These are phyloP conservation scores for Taenioides sp. DNA, from an alignment of 2,797 vertebrate species.

Conservation along the genomic window DNA sequence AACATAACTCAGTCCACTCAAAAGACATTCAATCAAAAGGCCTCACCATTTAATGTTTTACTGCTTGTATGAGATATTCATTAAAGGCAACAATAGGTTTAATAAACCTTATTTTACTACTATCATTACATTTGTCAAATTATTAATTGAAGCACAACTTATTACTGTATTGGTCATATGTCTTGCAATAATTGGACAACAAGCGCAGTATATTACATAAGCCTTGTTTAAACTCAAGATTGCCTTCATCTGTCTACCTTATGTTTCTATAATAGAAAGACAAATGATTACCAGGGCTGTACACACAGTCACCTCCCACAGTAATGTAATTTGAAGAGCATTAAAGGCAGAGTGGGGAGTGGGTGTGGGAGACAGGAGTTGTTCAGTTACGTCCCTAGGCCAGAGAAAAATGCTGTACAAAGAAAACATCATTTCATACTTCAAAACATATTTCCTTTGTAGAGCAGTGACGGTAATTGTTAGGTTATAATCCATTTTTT, in stretches of 20 bases:
- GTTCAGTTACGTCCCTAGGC: constrained; percentile 6
- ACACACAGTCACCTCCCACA: not conserved
- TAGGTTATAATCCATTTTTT: not conserved
- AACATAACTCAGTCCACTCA: not conserved
- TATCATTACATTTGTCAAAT: not conserved
- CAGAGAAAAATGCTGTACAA: not conserved
- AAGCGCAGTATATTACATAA: not conserved
- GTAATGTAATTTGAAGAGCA: constrained; percentile 5
- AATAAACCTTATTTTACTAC: no score
- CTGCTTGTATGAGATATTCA: no score
- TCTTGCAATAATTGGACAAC: not conserved
- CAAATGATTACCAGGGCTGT: not conserved
- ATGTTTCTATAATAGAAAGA: constrained; percentile 5
- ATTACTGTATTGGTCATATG: not conserved
- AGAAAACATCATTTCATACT: not conserved
- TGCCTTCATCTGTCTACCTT: not conserved
- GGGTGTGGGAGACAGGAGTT: not conserved
- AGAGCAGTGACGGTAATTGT: not conserved
- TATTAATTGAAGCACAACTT: not conserved
- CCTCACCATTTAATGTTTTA: not conserved
- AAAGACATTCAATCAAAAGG: not conserved
- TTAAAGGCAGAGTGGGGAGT: not conserved
- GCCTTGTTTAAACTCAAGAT: constrained; percentile 2
- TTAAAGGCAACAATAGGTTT: no score
- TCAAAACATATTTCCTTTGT: not conserved